A percentile compares a stretch with the other conserved stretches of the same genome.
Evolutionary conservation across 2,113 vertebrate species (phyloP).

Genomic region (Romanogobio albipinnatus): DNA sequence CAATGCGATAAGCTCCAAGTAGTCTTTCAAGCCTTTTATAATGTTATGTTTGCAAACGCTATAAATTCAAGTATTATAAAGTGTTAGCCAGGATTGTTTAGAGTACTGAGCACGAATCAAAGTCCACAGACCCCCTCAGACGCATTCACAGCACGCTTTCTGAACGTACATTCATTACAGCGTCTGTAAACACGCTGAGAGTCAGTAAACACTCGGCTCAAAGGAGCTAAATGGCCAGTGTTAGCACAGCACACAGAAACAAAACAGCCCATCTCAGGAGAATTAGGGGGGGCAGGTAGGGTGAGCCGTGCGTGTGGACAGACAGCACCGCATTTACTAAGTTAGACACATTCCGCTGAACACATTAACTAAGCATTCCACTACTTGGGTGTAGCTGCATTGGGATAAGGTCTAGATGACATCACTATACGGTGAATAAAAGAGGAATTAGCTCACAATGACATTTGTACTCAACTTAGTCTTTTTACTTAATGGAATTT

Average conservation of each 20-base stretch:
- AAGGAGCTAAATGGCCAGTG: constrained; percentile 30
- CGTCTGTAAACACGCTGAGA: constrained; percentile 33
- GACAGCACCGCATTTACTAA: background rate
- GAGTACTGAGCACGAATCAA: background rate
- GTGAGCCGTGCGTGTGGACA: background rate
- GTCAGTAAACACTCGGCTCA: constrained; percentile 38
- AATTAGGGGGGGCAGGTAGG: background rate
- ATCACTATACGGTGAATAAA: background rate
- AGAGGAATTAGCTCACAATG: background rate
- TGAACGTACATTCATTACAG: constrained; percentile 23
- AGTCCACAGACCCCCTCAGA: background rate
- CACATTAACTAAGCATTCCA: constrained; percentile 18
- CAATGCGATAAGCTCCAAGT: background rate
- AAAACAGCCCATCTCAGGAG: constrained; percentile 23
- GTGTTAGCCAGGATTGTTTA: constrained; percentile 1
- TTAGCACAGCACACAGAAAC: constrained; percentile 29
- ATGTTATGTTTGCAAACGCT: background rate
- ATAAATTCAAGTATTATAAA: constrained; percentile 12
- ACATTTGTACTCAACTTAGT: background rate
- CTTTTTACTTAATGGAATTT: background rate
- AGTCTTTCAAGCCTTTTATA: background rate
- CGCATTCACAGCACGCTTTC: constrained; percentile 28
- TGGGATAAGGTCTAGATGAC: background rate
- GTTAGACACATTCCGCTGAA: constrained; percentile 1
- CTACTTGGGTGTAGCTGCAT: background rate